A percentile compares a stretch with the other conserved stretches of the same genome.
phyloP scores from a whole-genome alignment of 2,797 vertebrate species.

The Halcyon leucocephala region DNA sequence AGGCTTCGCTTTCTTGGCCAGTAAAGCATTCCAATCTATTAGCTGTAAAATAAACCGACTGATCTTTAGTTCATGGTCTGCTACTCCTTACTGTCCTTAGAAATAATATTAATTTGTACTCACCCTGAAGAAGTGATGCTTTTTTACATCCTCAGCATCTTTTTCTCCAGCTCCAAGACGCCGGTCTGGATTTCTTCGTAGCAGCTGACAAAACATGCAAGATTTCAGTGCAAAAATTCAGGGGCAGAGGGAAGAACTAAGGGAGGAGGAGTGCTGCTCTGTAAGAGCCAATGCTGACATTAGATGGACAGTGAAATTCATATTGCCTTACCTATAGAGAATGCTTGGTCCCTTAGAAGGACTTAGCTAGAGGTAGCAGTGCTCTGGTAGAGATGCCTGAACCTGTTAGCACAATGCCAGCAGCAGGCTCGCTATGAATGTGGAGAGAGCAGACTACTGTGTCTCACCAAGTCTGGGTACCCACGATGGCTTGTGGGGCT shows the following conservation, averaged over 20 bases:
- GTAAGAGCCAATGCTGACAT: neutral
- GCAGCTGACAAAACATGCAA: slow-evolving; percentile 80
- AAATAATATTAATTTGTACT: slow-evolving; percentile 5
- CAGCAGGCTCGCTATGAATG: neutral
- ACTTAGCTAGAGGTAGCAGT: rapidly evolving
- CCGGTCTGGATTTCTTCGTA: slow-evolving; percentile 95
- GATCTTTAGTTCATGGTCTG: slow-evolving; percentile 18
- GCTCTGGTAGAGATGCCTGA: neutral
- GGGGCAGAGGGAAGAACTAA: neutral
- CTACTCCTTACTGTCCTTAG: neutral
- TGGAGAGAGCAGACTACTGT: neutral
- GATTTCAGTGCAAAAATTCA: neutral
- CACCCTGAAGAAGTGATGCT: slow-evolving; percentile 97
- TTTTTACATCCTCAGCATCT: slow-evolving; percentile 98
- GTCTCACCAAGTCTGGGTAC: neutral
- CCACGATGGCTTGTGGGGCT: neutral
- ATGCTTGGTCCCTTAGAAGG: neutral
- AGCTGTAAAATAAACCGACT: slow-evolving; percentile 79
- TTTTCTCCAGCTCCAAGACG: slow-evolving; percentile 94
- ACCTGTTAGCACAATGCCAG: neutral
- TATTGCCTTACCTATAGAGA: neutral
- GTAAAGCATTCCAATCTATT: slow-evolving; percentile 91
- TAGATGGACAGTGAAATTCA: neutral
- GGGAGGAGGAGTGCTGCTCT: neutral
- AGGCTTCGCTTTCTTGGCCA: slow-evolving; percentile 95